phyloP scores from a whole-genome alignment of 2,888 invertebrate species.

The Leptothorax acervorum region DNA sequence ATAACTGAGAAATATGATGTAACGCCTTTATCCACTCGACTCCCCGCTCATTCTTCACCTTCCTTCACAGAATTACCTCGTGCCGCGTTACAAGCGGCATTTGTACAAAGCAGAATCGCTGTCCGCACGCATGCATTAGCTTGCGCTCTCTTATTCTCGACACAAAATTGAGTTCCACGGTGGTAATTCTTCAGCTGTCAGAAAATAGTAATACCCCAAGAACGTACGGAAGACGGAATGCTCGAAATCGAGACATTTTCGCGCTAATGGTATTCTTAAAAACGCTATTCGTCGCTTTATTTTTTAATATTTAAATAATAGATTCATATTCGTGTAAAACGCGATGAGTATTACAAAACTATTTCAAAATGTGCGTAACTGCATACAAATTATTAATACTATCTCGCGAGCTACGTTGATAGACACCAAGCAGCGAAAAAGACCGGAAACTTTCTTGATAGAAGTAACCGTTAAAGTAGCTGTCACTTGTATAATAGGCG shows the following conservation, averaged over 20 bases:
- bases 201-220: conserved; percentile 7
- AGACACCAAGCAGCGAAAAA: neutral
- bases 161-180: conserved; percentile 52
- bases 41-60: conserved; percentile 27
- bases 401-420: neutral
- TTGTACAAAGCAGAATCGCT: conserved; percentile 42
- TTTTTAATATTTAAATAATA: conserved; percentile 5
- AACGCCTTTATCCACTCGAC: conserved; percentile 42
- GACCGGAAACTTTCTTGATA: conserved; percentile 5
- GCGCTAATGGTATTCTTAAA: neutral
- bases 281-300: neutral
- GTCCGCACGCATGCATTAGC: conserved; percentile 27
- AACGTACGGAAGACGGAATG: conserved; percentile 15
- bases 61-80: conserved; percentile 17
- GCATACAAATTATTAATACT: conserved; percentile 5
- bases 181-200: conserved; percentile 57
- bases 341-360: neutral
- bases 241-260: conserved; percentile 8
- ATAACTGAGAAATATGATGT: conserved; percentile 36
- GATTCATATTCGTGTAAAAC: neutral
- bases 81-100: conserved; percentile 34
- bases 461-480: conserved; percentile 26
- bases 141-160: conserved; percentile 16
- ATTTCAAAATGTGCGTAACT: neutral
- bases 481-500: conserved; percentile 27